Evolutionary conservation across 2,888 invertebrate genomes (phyloP).

Genomic region (Nephrotoma guestfalica): DNA sequence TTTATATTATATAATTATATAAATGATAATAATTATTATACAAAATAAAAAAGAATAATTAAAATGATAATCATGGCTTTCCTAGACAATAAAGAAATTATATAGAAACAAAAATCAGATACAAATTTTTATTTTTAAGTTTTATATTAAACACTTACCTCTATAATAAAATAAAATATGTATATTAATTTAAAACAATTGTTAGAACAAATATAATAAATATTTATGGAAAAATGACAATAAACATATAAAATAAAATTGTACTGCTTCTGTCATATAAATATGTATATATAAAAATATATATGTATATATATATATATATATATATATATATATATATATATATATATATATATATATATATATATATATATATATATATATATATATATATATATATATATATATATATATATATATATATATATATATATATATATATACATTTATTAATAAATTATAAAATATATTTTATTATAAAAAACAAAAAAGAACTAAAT

Average conservation of each 20-base stretch:
- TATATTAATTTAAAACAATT: not conserved
- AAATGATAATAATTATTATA: not conserved
- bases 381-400: not conserved
- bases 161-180: not conserved
- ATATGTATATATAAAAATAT: not conserved
- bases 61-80: not conserved
- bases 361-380: not conserved
- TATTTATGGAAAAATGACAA: not conserved
- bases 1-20: not conserved
- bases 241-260: not conserved
- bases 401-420: not conserved
- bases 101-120: not conserved
- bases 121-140: not conserved
- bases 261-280: not conserved
- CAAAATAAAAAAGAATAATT: not conserved
- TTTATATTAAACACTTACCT: not conserved
- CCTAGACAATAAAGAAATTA: not conserved
- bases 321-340: not conserved
- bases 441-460: not conserved
- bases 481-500: not conserved
- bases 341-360: not conserved
- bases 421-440: not conserved
- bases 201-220: slow-evolving; percentile 2
- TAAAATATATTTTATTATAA: not conserved
- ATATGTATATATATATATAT: not conserved